A percentile compares a stretch with the other conserved stretches of the same genome.
Conservation (phyloP, 2,888 invertebrate genomes). For the Fragum whitleyi region DNA sequence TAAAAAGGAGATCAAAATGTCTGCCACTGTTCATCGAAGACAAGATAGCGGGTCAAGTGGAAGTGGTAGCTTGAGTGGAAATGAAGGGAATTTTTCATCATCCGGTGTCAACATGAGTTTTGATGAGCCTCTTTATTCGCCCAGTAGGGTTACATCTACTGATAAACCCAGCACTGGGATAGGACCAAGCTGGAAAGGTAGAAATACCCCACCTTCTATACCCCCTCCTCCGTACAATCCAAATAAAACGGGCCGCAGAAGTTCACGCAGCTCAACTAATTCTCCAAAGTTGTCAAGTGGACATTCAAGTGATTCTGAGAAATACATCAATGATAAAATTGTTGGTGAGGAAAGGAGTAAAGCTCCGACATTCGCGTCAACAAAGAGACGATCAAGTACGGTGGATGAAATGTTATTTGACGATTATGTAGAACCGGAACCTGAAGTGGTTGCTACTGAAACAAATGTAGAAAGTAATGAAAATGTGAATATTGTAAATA, state of each 20-base stretch:
- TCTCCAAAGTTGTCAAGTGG: conserved; percentile 60
- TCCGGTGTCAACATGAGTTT: conserved; percentile 76
- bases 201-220: conserved; percentile 56
- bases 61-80: conserved; percentile 44
- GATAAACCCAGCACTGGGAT: conserved; percentile 40
- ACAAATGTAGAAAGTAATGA: conserved; percentile 22
- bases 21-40: conserved; percentile 1
- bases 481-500: conserved; percentile 39
- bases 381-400: conserved; percentile 79
- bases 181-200: conserved; percentile 55
- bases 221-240: conserved; percentile 63
- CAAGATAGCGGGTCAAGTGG: conserved; percentile 50
- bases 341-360: conserved; percentile 43
- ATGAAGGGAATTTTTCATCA: conserved; percentile 57
- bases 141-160: conserved; percentile 52
- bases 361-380: conserved; percentile 73
- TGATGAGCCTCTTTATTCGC: conserved; percentile 77
- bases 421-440: conserved; percentile 76
- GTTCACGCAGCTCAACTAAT: conserved; percentile 43
- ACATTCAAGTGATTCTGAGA: conserved; percentile 66
- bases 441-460: conserved; percentile 47
- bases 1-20: neutral
- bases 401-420: conserved; percentile 82
- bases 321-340: conserved; percentile 43
- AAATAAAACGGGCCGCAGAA: conserved; percentile 51